These are phyloP conservation scores for Australoheros facetus DNA, from an alignment of 2,797 vertebrate species.

Conservation along the genomic window DNA sequence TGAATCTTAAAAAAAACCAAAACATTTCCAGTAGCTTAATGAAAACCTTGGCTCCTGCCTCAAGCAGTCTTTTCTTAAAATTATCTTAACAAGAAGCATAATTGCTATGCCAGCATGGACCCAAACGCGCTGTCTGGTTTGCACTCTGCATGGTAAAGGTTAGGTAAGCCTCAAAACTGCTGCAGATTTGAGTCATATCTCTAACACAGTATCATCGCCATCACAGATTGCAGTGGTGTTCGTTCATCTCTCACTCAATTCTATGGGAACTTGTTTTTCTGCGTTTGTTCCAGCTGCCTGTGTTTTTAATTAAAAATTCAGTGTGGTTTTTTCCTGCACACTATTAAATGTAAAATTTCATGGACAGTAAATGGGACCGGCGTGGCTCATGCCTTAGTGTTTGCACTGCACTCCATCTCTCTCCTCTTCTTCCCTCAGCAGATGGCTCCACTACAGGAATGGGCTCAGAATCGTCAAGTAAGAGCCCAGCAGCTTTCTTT, in stretches of 20 bases:
- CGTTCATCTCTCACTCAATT: not conserved
- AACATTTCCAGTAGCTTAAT: not conserved
- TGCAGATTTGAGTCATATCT: not conserved
- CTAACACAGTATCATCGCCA: not conserved
- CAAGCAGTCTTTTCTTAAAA: not conserved
- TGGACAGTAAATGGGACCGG: not conserved
- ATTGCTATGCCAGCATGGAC: not conserved
- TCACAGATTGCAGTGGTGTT: not conserved
- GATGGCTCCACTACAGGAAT: slow-evolving; percentile 71
- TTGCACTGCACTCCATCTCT: slow-evolving; percentile 26
- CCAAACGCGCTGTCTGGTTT: not conserved
- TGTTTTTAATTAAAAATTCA: not conserved
- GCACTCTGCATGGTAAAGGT: not conserved
- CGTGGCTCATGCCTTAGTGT: slow-evolving; percentile 15
- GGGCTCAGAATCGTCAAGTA: slow-evolving; percentile 54
- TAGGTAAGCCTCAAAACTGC: not conserved
- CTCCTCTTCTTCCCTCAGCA: slow-evolving; percentile 51
- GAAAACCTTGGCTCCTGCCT: not conserved
- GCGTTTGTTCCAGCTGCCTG: not conserved
- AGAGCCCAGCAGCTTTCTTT: slow-evolving; percentile 49
- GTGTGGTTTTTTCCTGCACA: not conserved
- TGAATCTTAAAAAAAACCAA: not conserved
- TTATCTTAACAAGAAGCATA: not conserved
- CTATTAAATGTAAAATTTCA: not conserved
- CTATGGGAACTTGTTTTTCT: not conserved